Conservation (phyloP, 2,888 invertebrate species). For the Drosophila quinaria region DNA sequence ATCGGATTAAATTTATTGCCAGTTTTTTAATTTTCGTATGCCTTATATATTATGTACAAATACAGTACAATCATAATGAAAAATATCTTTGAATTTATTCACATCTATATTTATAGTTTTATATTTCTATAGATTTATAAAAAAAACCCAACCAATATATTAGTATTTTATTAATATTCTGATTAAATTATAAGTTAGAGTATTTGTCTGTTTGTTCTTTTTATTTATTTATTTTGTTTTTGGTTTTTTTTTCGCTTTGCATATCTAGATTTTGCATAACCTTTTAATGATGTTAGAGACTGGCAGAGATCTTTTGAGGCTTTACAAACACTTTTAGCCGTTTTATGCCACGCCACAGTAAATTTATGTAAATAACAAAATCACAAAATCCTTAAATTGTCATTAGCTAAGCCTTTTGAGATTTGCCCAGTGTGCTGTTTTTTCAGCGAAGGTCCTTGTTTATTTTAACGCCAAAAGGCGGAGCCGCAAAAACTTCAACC, state of each 20-base stretch:
- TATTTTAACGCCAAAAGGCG: constrained; percentile 24
- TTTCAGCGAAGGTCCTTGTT: constrained; percentile 16
- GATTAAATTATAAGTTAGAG: background rate
- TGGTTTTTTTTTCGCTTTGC: constrained; percentile 8
- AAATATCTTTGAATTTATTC: no score
- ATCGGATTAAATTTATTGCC: no score
- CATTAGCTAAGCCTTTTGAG: constrained; percentile 76
- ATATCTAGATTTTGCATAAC: constrained; percentile 31
- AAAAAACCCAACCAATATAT: no score
- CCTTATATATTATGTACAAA: no score
- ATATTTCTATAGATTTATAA: no score
- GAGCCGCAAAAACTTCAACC: constrained; percentile 1
- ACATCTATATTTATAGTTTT: no score
- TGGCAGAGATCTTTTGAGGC: constrained; percentile 20
- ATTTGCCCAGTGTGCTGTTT: constrained; percentile 41
- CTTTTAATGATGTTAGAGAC: constrained; percentile 43
- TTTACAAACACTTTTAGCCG: constrained; percentile 34
- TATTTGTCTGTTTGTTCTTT: background rate
- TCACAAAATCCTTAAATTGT: constrained; percentile 80
- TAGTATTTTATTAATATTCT: no score
- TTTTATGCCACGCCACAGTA: constrained; percentile 39
- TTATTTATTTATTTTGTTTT: background rate
- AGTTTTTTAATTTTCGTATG: no score
- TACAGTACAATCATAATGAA: no score
- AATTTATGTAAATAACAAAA: constrained; percentile 79